A percentile compares a stretch with the other conserved stretches of the same genome.
Conservation (phyloP, 1,140 invertebrate species). For the Parasteatoda tepidariorum region DNA sequence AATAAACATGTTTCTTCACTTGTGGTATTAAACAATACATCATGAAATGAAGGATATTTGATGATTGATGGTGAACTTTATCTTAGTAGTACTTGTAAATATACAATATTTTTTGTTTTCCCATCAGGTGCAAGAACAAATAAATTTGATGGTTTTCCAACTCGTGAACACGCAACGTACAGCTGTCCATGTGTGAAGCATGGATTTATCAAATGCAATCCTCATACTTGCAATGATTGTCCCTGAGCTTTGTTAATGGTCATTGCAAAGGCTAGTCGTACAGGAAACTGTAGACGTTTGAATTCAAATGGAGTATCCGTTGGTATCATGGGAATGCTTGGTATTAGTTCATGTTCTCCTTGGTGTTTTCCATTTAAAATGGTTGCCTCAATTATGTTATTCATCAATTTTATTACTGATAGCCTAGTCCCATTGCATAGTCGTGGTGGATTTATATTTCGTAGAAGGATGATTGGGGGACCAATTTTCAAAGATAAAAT, state of each 20-base stretch:
- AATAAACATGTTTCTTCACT: too few species aligned
- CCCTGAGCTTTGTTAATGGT: slow-evolving; percentile 74
- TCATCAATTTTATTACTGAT: slow-evolving; percentile 38
- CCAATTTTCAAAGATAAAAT: slow-evolving; percentile 20
- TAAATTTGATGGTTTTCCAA: slow-evolving; percentile 37
- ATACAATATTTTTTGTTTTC: slow-evolving; percentile 48
- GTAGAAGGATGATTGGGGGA: slow-evolving; percentile 68
- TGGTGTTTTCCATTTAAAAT: too few species aligned
- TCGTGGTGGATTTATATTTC: slow-evolving; percentile 65
- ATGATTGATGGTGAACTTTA: too few species aligned
- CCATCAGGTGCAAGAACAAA: slow-evolving; percentile 25
- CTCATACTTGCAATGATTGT: slow-evolving; percentile 65
- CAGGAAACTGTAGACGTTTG: slow-evolving; percentile 71
- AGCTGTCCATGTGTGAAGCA: not conserved
- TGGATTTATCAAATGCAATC: not conserved
- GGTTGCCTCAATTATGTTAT: slow-evolving; percentile 36
- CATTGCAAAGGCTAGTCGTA: slow-evolving; percentile 71
- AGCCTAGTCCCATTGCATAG: slow-evolving; percentile 69
- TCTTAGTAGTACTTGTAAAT: slow-evolving; percentile 67
- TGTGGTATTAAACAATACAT: too few species aligned
- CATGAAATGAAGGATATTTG: too few species aligned
- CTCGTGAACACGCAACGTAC: slow-evolving; percentile 10
- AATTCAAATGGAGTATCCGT: slow-evolving; percentile 64
- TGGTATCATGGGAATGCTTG: slow-evolving; percentile 26
- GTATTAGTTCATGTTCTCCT: slow-evolving; percentile 16